A percentile compares a stretch with the other conserved stretches of the same genome.
These are phyloP conservation scores for Hemistola chrysoprasaria DNA, from an alignment of 2,888 invertebrate species.

Conservation along the genomic window DNA sequence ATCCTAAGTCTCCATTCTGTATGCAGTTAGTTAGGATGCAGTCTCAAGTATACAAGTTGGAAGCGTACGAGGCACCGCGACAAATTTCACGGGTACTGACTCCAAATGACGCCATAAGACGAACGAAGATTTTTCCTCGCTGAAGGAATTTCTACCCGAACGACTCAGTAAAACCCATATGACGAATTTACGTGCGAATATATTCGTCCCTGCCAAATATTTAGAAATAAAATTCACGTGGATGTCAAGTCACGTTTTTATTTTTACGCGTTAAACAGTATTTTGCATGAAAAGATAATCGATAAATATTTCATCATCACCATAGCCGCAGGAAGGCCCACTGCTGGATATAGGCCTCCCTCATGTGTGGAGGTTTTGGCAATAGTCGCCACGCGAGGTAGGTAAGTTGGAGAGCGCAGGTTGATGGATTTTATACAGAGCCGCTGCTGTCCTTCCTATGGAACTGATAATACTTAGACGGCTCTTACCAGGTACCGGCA, in stretches of 20 bases:
- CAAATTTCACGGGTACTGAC: conserved; percentile 74
- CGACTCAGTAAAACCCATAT: conserved; percentile 50
- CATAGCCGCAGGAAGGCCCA: too few relatives aligned
- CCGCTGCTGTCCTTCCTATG: too few relatives aligned
- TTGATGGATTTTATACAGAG: too few relatives aligned
- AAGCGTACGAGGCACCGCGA: conserved; percentile 46
- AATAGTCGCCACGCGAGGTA: too few relatives aligned
- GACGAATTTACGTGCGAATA: conserved; percentile 45
- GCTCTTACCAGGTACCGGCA: too few relatives aligned
- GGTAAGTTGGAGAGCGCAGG: too few relatives aligned
- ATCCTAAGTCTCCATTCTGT: conserved; percentile 36
- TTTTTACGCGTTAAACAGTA: not conserved
- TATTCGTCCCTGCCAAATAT: conserved; percentile 39
- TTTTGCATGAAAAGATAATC: too few relatives aligned
- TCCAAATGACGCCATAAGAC: conserved; percentile 54
- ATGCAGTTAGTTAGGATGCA: conserved; percentile 43
- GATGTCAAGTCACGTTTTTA: not conserved
- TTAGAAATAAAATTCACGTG: conserved; percentile 24
- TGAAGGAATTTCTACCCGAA: conserved; percentile 64
- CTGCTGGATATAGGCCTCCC: too few relatives aligned
- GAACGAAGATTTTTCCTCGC: conserved; percentile 60
- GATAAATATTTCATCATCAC: too few relatives aligned
- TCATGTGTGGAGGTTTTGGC: too few relatives aligned
- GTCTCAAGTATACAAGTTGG: conserved; percentile 22
- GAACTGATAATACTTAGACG: too few relatives aligned